Evolutionary conservation across 2,797 vertebrate genomes (phyloP).

Genomic region (Galaxias olidus): DNA sequence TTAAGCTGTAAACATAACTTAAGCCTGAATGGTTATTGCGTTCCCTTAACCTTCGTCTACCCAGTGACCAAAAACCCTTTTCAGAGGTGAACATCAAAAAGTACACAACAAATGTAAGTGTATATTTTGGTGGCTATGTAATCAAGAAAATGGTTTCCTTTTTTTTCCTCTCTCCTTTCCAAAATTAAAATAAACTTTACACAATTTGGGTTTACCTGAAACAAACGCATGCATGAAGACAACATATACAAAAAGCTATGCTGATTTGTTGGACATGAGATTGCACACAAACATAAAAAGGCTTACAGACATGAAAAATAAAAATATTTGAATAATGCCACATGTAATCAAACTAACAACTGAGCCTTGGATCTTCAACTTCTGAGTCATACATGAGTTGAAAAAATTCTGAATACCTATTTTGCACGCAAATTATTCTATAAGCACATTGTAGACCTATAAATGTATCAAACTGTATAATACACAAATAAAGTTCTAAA

Average conservation of each 20-base stretch:
- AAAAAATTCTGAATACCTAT: constrained; percentile 26
- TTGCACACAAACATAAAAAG: constrained; percentile 9
- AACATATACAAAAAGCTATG: no score
- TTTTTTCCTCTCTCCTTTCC: no score
- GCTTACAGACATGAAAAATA: constrained; percentile 17
- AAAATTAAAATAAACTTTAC: no score
- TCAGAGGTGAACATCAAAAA: no score
- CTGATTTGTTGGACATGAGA: neutral
- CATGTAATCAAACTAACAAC: constrained; percentile 14
- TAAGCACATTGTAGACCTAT: constrained; percentile 18
- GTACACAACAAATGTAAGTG: no score
- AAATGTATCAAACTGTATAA: constrained; percentile 4
- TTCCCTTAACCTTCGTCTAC: no score
- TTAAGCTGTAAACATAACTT: neutral
- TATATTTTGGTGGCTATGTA: no score
- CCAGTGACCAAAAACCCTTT: no score
- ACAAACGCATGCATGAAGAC: no score
- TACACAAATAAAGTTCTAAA: neutral
- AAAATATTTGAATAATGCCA: neutral
- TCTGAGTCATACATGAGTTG: constrained; percentile 75
- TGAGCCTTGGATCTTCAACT: constrained; percentile 45
- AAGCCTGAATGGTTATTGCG: neutral
- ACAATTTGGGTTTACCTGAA: no score
- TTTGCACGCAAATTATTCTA: constrained; percentile 13
- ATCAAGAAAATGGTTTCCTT: no score